Evolutionary conservation across 2,888 invertebrate genomes (phyloP).

Genomic region (Parnassius apollo): DNA sequence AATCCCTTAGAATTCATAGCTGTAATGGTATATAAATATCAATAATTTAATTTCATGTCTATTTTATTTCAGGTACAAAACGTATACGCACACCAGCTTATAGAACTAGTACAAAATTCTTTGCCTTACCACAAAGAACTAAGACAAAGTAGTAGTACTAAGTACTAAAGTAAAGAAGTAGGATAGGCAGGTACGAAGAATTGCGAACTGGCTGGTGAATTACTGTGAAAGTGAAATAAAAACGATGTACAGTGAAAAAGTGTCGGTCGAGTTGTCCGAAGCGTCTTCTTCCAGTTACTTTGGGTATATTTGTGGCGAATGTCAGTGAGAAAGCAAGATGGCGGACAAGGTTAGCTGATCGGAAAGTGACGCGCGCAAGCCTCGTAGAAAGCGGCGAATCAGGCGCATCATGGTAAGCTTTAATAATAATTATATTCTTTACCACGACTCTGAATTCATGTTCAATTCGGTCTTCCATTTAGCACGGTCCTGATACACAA

Average conservation of each 20-base stretch:
- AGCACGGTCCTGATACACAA: no score
- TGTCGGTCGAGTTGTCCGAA: constrained; percentile 31
- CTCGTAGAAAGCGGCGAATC: constrained; percentile 62
- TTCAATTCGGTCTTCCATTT: not conserved
- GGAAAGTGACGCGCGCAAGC: constrained; percentile 64
- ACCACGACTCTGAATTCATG: not conserved
- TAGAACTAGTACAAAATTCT: not conserved
- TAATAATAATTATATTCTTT: not conserved
- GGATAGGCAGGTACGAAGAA: no score
- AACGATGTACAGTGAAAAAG: constrained; percentile 46
- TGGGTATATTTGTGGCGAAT: constrained; percentile 47
- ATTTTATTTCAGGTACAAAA: constrained; percentile 31
- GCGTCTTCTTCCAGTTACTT: constrained; percentile 34
- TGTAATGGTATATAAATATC: no score
- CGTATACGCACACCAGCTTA: not conserved
- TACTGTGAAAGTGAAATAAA: constrained; percentile 17
- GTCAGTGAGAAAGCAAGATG: constrained; percentile 65
- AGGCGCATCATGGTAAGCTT: constrained; percentile 74
- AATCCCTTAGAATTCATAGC: no score
- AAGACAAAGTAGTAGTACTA: no score
- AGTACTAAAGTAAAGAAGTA: no score
- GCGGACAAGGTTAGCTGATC: constrained; percentile 79
- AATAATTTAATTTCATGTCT: not conserved
- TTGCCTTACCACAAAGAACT: no score
- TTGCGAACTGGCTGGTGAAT: not conserved